Evolutionary conservation across 2,888 invertebrate genomes (phyloP), one percentile per base, ranked within the genome.

Genomic region (Synanthedon formicaeformis): DNA sequence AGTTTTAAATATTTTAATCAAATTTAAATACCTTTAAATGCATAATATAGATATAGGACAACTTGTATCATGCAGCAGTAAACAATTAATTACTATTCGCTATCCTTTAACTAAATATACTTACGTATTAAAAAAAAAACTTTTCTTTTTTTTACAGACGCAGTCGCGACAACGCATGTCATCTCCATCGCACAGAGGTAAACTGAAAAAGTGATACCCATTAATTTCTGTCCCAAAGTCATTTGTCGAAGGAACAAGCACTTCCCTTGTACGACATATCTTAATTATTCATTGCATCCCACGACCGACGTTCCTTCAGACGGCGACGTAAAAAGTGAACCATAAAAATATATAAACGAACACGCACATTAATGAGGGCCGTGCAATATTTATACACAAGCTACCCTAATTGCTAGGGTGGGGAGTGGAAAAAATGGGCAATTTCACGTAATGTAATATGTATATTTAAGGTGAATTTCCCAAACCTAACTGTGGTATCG

Each of bases 391-490:
- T 87, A 88, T 88, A 85, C 84, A 82, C 82, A 79, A 81, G 78
- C 78, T 73, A 79, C 84, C 87, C 86, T 88, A 88, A 88, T 88
- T 87, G 88, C 81, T 82, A 77, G 88, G 88, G 88, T 83, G 86
- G 87, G 85, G 86, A 87, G 87, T 85, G 87, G 82, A 86, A 87
- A 88, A 88, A 88, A 87, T 86, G 86, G 88, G 83, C 87, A 88
- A 88, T 88, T 87, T 84, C 81, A 84, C 86, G 86, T 86, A 86
- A 87, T 87, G 83, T 86, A 85, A 87, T 87, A 86, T 85, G 86
- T 86, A 87, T 86, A 85, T 86, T 86, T 86, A 85, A 84, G 84
- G 83, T 78, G 77, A 79, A 76, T 75, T 78, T 80, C 75, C 78
- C 71, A 72, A 81, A 79, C 69, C 70, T 64, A 60, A 67, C 75